phyloP scores from a whole-genome alignment of 2,797 vertebrate species.

The Enteromius thamalakanensis region DNA sequence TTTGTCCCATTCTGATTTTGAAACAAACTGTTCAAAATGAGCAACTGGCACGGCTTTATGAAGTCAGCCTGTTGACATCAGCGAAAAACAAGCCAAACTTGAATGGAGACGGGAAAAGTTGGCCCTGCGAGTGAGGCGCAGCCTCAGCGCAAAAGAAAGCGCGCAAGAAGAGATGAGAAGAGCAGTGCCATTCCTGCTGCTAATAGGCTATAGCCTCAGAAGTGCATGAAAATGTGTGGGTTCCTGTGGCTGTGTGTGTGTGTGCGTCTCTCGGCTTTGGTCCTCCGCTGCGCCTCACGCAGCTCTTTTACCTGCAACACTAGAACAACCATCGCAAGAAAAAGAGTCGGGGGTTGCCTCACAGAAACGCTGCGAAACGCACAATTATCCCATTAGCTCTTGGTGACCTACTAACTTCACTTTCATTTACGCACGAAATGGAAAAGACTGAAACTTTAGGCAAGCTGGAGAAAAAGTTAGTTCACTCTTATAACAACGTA shows the following conservation, averaged over 20 bases:
- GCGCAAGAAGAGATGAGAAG: constrained; percentile 44
- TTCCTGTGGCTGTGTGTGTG: constrained; percentile 6
- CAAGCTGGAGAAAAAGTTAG: constrained; percentile 31
- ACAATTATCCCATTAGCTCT: constrained; percentile 62
- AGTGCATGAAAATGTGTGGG: constrained; percentile 32
- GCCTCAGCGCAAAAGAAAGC: constrained; percentile 34
- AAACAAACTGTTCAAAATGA: constrained; percentile 18
- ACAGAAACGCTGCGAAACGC: constrained; percentile 44
- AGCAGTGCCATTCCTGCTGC: constrained; percentile 47
- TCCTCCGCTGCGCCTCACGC: constrained; percentile 45
- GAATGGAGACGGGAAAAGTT: constrained; percentile 43
- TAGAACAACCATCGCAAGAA: constrained; percentile 46
- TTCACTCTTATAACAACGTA: background rate
- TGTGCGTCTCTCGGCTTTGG: constrained; percentile 42
- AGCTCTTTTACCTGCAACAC: constrained; percentile 48
- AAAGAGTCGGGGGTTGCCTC: constrained; percentile 48
- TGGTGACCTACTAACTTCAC: constrained; percentile 61
- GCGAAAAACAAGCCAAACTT: constrained; percentile 50
- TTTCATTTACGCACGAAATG: constrained; percentile 26
- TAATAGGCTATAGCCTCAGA: constrained; percentile 58
- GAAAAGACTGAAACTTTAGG: constrained; percentile 44
- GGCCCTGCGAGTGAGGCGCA: constrained; percentile 39
- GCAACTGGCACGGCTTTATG: background rate
- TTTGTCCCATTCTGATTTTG: constrained; percentile 42
- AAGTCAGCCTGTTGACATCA: constrained; percentile 47